A percentile compares a stretch with the other conserved stretches of the same genome.
Evolutionary conservation across 2,113 vertebrate genomes (phyloP).

Genomic region (Sinocyclocheilus rhinocerous): DNA sequence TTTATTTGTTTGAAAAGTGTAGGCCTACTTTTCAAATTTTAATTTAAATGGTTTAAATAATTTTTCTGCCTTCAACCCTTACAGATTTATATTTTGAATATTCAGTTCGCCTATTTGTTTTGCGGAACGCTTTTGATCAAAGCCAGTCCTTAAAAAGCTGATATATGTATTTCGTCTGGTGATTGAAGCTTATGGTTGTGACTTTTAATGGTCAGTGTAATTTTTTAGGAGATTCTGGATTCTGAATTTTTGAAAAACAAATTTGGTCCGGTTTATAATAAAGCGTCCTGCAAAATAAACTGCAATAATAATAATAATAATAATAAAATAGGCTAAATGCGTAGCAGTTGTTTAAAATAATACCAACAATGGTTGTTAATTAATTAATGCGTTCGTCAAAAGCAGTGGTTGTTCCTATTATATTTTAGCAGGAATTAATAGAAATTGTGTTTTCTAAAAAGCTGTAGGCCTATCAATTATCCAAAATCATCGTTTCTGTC

Average conservation of each 20-base stretch:
- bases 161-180: background rate
- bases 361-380: background rate
- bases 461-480: background rate
- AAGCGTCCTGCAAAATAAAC: background rate
- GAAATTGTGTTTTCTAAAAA: background rate
- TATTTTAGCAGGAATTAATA: background rate
- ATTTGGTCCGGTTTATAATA: background rate
- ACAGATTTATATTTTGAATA: background rate
- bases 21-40: background rate
- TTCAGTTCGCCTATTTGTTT: background rate
- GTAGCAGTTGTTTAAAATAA: background rate
- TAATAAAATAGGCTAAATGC: background rate
- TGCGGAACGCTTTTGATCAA: background rate
- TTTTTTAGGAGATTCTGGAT: background rate
- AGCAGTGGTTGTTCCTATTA: background rate
- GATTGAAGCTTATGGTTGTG: background rate
- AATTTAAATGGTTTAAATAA: background rate
- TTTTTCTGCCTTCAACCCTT: background rate
- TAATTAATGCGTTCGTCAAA: slow-evolving; percentile 1
- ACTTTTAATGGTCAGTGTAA: background rate
- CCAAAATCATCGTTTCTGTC: background rate
- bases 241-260: background rate
- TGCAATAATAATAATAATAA: background rate
- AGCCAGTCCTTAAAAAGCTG: background rate
- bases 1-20: background rate